Evolutionary conservation across 2,113 vertebrate species (phyloP), one percentile per base, ranked within the genome.

Genomic region (Lepisosteus osseus): DNA sequence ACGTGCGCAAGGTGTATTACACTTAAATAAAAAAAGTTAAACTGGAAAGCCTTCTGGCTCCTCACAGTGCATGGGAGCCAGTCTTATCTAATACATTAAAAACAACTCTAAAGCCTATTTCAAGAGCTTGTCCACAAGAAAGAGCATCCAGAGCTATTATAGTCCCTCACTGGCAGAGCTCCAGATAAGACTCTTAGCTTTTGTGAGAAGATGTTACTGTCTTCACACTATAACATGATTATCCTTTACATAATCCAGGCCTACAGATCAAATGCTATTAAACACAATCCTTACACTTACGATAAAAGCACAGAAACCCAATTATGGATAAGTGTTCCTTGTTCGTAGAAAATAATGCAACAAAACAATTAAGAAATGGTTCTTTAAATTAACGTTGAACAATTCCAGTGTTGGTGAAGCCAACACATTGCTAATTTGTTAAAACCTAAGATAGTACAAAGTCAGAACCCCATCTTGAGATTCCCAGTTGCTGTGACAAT

Each of bases 201-300:
- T 68, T 73, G 72, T 68, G 72, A 40, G 47, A 68, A 61, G 45
- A 59, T 5, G 17, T 11, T 65, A 54, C 69, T 41, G 56, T 42
- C 66, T 78, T 72, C 67, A 65, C 29, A 15, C 67, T 73, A 11
- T 67, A 72, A 74, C 59, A 9, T 57, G 68, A 78, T 75, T 76
- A 76, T 47, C 40, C 12, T 75, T 17, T 17, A 65, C 57, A 67
- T 74, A 76, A 78, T 72, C 76, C 70, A 71, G 72, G 62, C 42
- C 59, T 68, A 59, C 66, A 74, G 78, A 74, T 80, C 75, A 80
- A 69, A 67, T 40, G 42, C 72, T 61, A 74, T 79, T 74, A 76
- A 51, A 66, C 8, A 41, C 70, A 41, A 77, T 73, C 72, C 44
- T 70, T 71, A 64, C 69, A 78, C 63, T 67, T 80, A 54, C 67